Conservation (phyloP, 2,113 vertebrate species). For the Strix aluco region DNA sequence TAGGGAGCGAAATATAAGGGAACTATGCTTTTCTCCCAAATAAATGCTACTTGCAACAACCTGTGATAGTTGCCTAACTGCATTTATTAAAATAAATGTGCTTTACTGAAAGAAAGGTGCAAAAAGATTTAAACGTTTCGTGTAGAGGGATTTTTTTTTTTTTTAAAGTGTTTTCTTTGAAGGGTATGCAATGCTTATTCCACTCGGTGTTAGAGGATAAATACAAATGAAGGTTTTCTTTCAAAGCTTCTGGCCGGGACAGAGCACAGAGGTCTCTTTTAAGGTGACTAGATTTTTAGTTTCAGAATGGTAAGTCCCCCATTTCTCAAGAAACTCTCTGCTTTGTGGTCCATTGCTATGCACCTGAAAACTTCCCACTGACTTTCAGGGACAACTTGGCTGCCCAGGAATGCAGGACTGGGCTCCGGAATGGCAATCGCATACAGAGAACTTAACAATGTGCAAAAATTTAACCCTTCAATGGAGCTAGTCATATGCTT, state of each 20-base stretch:
- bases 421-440: background rate
- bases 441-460: conserved; percentile 41
- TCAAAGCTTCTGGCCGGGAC: background rate
- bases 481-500: background rate
- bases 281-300: background rate
- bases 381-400: conserved; percentile 54
- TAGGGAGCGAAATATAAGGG: background rate
- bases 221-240: conserved; percentile 38
- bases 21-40: background rate
- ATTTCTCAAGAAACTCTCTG: background rate
- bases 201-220: background rate
- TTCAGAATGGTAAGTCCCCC: background rate
- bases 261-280: background rate
- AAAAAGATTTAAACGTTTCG: background rate
- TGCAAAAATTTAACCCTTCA: conserved; percentile 42
- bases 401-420: conserved; percentile 32
- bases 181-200: background rate
- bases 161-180: background rate
- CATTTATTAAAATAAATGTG: background rate
- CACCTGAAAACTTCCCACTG: conserved; percentile 58
- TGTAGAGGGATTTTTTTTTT: background rate
- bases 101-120: background rate
- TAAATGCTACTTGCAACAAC: background rate
- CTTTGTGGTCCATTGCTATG: conserved; percentile 18
- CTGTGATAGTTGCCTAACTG: background rate